phyloP scores from a whole-genome alignment of 2,113 vertebrate genomes.

The Rhagologus leucostigma region DNA sequence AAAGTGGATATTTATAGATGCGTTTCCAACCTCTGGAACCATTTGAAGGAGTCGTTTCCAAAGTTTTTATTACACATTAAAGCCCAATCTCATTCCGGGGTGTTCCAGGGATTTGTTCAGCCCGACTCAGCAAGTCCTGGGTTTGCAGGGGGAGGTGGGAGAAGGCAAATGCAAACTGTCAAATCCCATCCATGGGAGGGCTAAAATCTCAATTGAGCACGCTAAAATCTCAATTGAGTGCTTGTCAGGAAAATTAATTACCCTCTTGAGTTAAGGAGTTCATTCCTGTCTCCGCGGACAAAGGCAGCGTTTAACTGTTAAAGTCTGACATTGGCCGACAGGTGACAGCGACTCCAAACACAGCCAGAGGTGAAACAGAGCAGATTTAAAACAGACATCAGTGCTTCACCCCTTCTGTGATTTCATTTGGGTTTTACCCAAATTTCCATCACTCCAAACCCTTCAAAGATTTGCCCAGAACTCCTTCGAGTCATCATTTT shows the following conservation, averaged over 20 bases:
- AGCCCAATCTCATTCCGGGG: neutral
- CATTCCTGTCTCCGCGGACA: slow-evolving; percentile 54
- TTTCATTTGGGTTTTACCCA: neutral
- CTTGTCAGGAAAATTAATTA: slow-evolving; percentile 74
- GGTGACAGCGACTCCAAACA: slow-evolving; percentile 7
- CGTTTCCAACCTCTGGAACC: neutral
- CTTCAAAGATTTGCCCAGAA: neutral
- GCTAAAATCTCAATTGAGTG: slow-evolving; percentile 69
- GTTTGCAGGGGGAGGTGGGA: slow-evolving; percentile 18
- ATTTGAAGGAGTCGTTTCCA: neutral
- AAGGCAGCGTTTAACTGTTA: slow-evolving; percentile 64
- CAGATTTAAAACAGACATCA: neutral
- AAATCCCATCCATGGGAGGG: slow-evolving; percentile 37
- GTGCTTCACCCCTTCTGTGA: neutral
- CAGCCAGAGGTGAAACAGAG: neutral
- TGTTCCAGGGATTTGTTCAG: neutral
- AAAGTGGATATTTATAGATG: neutral
- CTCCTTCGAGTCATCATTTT: neutral
- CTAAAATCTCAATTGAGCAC: slow-evolving; percentile 66
- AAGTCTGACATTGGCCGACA: slow-evolving; percentile 8
- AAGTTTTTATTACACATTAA: neutral
- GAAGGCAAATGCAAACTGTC: slow-evolving; percentile 53
- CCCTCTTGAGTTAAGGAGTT: slow-evolving; percentile 63
- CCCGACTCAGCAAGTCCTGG: neutral
- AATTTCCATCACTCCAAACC: neutral